Evolutionary conservation across 1,140 invertebrate genomes (phyloP).

Genomic region (Rhizoglyphus robini): DNA sequence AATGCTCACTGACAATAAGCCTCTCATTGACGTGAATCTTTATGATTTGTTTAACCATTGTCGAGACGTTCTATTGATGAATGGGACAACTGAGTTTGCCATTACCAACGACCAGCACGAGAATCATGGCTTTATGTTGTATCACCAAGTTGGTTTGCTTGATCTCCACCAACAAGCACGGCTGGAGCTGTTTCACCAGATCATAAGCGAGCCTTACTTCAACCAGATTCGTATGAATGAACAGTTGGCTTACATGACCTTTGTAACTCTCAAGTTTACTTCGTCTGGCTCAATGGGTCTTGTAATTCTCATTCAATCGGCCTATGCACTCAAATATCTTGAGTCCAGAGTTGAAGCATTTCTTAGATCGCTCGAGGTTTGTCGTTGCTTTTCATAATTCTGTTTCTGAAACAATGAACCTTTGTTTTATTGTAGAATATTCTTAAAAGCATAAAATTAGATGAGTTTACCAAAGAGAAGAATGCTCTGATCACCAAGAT

Average conservation of each 20-base stretch:
- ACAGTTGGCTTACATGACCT: too few species aligned
- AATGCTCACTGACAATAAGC: background rate
- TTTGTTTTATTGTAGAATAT: too few species aligned
- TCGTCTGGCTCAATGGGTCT: too few species aligned
- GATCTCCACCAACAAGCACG: background rate
- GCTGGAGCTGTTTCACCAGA: background rate
- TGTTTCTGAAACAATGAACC: too few species aligned
- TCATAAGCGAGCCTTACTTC: slow-evolving; percentile 2
- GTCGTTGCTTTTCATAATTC: too few species aligned
- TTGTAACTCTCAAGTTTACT: too few species aligned
- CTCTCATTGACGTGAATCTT: background rate
- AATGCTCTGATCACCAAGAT: slow-evolving; percentile 1
- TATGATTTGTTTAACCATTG: background rate
- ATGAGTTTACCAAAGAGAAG: background rate
- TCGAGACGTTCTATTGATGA: background rate
- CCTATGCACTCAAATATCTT: background rate
- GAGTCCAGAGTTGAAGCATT: background rate
- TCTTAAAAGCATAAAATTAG: too few species aligned
- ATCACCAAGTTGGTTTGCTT: background rate
- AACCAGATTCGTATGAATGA: too few species aligned
- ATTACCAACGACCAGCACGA: background rate
- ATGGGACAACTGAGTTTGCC: background rate
- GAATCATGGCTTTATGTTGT: background rate
- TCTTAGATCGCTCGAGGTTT: background rate
- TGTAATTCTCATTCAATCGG: slow-evolving; percentile 12